Evolutionary conservation across 2,113 vertebrate species (phyloP), one percentile per base, ranked within the genome.

Genomic region (Notothenia coriiceps): DNA sequence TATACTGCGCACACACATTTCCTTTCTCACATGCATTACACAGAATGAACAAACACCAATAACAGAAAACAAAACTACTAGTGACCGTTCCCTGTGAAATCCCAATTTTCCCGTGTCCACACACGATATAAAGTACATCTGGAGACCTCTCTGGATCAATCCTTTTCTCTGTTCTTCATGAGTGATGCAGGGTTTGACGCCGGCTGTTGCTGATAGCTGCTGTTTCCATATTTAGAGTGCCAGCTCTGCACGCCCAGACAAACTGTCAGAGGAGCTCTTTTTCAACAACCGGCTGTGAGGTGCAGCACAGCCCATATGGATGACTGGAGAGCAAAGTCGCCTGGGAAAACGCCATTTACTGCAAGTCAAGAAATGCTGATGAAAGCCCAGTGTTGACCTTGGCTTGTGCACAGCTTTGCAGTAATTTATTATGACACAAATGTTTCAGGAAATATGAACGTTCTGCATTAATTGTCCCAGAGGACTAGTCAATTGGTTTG

Each of bases 151-250:
- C 49, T 61, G 35, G 55, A 77, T 82, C 57, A 44, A 20, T 52
- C 50, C 22, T 54, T 6, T 17, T 49, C 83, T 54, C 74, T 64
- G 65, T 81, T 76, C 73, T 29, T 35, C 68, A 61, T 56, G 72
- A 86, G 29, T 64, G 82, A 84, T 61, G 70, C 63, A 59, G 68
- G 43, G 67, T 78, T 40, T n/a, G 51, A 69, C 11, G 62, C 54
- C 33, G 51, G 78, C 84, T 79, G 87, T 80, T 87, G 79, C 82
- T 74, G 73, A 72, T 79, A 67, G 72, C 80, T 75, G 82, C 75
- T 83, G 88, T 77, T 86, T 77, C 88, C 85, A 87, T 84, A 87
- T 89, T 91, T 86, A 91, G 86, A 69, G 49, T 73, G 79, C 76
- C 51, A 51, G 74, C 51, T 1, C 56, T 72, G 82, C 65, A 56